Evolutionary conservation across 2,797 vertebrate genomes (phyloP).

Genomic region (Cryptoblepharus egeriae): DNA sequence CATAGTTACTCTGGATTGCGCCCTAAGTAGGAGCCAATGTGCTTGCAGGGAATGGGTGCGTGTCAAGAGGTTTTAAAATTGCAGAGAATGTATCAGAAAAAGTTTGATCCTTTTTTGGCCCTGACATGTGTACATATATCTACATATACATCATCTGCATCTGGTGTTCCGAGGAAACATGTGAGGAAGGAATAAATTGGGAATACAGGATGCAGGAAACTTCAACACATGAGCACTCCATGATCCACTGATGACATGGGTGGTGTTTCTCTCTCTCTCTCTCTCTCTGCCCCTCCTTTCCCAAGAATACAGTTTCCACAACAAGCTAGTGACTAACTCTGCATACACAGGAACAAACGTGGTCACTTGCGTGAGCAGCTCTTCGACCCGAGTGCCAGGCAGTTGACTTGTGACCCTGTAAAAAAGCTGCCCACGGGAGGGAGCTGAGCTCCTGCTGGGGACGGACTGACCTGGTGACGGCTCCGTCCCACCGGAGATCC

Average conservation of each 20-base stretch:
- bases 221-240: slow-evolving; percentile 34
- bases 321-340: slow-evolving; percentile 38
- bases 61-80: no score
- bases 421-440: slow-evolving; percentile 56
- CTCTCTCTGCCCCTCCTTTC: not conserved
- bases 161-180: not conserved
- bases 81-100: no score
- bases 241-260: not conserved
- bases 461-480: slow-evolving; percentile 77
- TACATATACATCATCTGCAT: not conserved
- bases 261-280: not conserved
- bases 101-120: not conserved
- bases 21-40: no score
- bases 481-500: slow-evolving; percentile 65
- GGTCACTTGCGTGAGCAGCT: slow-evolving; percentile 65
- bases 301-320: not conserved
- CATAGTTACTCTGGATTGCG: no score
- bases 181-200: slow-evolving; percentile 31
- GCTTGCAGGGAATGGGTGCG: no score
- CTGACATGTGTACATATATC: slow-evolving; percentile 7
- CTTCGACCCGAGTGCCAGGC: slow-evolving; percentile 66
- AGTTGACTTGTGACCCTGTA: slow-evolving; percentile 71
- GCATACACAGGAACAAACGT: slow-evolving; percentile 60
- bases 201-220: slow-evolving; percentile 25
- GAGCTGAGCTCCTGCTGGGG: slow-evolving; percentile 70